Evolutionary conservation across 30 jellyfish, hydroid and myxozoan genomes (phyloP), one percentile per base, ranked within the genome.

Genomic region (Cassiopea andromeda): DNA sequence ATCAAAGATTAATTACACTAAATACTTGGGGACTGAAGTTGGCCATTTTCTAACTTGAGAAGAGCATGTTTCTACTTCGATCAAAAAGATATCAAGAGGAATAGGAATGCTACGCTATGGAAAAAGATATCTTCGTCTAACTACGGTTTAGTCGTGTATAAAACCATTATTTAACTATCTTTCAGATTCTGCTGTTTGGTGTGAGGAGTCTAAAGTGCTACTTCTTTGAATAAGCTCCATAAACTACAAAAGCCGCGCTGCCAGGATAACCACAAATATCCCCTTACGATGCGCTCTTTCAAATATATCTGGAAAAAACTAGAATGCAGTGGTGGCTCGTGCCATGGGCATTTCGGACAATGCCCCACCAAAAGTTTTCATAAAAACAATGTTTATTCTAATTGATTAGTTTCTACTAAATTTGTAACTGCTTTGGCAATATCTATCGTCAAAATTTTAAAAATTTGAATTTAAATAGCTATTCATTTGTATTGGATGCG

Each of bases 81-180:
- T 17, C 8, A 73, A 73, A 73, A 45, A n/a, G 83, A 73, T 45
- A n/a, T 73, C 83, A 27, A 73, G 16, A 73, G 60, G 83, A 73
- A 73, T 73, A 18, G 83, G 54, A 73, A 73, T 10, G 12, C 64
- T 54, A 54, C 64, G 64, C 64, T 54, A 54, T 54, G 0, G 64
- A 54, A 54, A 38, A 73, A 14, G 60, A n/a, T 73, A 73, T 73
- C 83, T 73, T 73, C 83, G 60, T 49, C 83, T 73, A 12, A 73
- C 83, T 73, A 73, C 58, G 58, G 49, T 73, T 73, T 59, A 73
- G 60, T 27, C 83, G 38, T 73, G 83, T 45, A 73, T 45, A 73
- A 16, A 73, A 12, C 60, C 49, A 14, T 45, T 45, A n/a, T 73
- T 73, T 13, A 73, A 0, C 83, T 59, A 38, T 38, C 17, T 73